Evolutionary conservation across 2,113 vertebrate genomes (phyloP).

Genomic region (Triplophysa dalaica): DNA sequence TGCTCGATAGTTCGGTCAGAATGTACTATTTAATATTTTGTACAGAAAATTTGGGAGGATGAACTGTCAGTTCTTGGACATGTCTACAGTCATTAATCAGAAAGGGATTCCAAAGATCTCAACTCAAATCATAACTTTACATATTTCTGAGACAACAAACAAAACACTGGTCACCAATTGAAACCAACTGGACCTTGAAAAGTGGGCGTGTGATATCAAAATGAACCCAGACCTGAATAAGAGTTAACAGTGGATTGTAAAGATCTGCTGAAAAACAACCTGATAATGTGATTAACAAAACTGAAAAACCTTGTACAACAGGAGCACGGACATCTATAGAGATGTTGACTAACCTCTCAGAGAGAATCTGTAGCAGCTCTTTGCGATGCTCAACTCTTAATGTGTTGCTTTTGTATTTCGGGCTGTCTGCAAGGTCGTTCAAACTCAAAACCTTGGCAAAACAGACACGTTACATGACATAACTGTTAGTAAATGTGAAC

Average conservation of each 20-base stretch:
- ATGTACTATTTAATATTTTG: background rate
- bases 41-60: background rate
- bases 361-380: constrained; percentile 78
- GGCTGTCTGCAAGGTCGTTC: constrained; percentile 73
- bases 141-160: no score
- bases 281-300: no score
- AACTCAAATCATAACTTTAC: background rate
- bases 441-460: constrained; percentile 81
- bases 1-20: background rate
- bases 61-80: background rate
- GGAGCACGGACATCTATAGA: no score
- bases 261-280: no score
- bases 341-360: constrained; percentile 70
- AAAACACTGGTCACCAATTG: no score
- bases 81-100: background rate
- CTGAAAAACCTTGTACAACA: background rate
- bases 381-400: constrained; percentile 86
- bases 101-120: no score
- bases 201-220: no score
- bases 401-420: constrained; percentile 83
- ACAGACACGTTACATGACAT: background rate
- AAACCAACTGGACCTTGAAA: no score
- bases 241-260: no score
- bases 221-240: no score
- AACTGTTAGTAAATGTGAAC: constrained; percentile 14